Evolutionary conservation across 2,113 vertebrate species (phyloP).

Genomic region (Eupsittula cactorum): DNA sequence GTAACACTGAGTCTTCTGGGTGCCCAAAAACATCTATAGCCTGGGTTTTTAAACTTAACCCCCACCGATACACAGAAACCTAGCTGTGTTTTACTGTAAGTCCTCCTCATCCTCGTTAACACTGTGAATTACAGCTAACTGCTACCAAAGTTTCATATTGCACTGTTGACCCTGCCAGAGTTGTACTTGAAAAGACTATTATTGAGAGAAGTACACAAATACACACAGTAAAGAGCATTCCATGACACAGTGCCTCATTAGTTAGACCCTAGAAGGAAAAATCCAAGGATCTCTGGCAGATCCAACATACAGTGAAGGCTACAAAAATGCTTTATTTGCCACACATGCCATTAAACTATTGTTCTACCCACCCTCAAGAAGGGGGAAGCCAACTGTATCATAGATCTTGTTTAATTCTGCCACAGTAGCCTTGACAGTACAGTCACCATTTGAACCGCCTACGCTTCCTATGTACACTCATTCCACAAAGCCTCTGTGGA

Average conservation of each 20-base stretch:
- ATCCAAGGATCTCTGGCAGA: not conserved
- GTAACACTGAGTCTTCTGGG: not conserved
- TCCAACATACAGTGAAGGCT: not conserved
- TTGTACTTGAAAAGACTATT: not conserved
- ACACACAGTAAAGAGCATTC: not conserved
- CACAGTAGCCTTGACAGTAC: slow-evolving; percentile 3
- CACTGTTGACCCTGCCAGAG: not conserved
- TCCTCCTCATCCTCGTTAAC: not conserved
- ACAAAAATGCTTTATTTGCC: not conserved
- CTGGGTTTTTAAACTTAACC: not conserved
- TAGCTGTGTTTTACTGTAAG: not conserved
- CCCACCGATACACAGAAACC: not conserved
- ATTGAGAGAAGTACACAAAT: not conserved
- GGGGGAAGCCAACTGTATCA: not conserved
- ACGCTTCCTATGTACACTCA: slow-evolving; percentile 6
- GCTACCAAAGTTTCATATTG: not conserved
- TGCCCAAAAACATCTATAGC: not conserved
- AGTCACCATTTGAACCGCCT: not conserved
- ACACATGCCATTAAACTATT: not conserved
- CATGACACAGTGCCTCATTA: not conserved
- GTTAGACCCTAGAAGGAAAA: not conserved
- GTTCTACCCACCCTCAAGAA: not conserved
- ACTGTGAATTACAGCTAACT: not conserved
- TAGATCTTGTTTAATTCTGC: not conserved
- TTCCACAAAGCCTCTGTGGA: not conserved